Base-by-base conservation (phyloP, 2,113 vertebrate genomes). In the Brevimyrus niger region DNA sequence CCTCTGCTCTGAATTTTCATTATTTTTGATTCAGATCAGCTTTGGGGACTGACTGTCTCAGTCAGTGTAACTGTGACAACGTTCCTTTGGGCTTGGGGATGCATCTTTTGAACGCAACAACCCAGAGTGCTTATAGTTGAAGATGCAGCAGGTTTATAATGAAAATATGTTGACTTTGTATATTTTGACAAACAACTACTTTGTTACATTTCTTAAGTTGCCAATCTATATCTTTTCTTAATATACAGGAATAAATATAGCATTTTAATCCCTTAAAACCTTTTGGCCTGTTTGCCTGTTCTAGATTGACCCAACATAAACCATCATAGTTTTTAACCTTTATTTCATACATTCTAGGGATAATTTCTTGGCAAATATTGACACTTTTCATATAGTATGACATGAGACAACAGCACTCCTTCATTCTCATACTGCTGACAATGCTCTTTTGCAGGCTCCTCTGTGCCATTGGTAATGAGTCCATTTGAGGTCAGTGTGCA, bases 1-100 rank as follows among this genome's bases (percentile, higher is more conserved):
- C 90, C 92, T 92, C 93, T 92, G 93, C 91, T 93, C 92, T 93
- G 89, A 46, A 91, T 92, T 91, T 94, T 93, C 92, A 94, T 94
- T 92, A 93, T 95, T 94, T 97, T 95, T 96, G 92, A 96, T 95
- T 95, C 94, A 95, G 95, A 94, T 94, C 92, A 94, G 95, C 93
- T 94, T 95, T 95, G 91, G 9, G 3, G 88, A 94, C 92, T 91
- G 86, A 91, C 91, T 92, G 93, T 90, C 89, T 92, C 92, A 92
- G 90, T 92, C 93, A 90, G 9, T 91, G 89, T 93, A 93, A 94
- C 93, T 92, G 93, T 91, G 93, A 93, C 92, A 93, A 94, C 91
- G 93, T 90, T 93, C 89, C 86, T 93, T 91, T 92, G 91, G 91
- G 91, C 92, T 61, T 23, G n/a, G 82, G 4, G 35, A 58, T 19